Conservation (phyloP, 2,113 vertebrate genomes). For the Arenaria interpres region DNA sequence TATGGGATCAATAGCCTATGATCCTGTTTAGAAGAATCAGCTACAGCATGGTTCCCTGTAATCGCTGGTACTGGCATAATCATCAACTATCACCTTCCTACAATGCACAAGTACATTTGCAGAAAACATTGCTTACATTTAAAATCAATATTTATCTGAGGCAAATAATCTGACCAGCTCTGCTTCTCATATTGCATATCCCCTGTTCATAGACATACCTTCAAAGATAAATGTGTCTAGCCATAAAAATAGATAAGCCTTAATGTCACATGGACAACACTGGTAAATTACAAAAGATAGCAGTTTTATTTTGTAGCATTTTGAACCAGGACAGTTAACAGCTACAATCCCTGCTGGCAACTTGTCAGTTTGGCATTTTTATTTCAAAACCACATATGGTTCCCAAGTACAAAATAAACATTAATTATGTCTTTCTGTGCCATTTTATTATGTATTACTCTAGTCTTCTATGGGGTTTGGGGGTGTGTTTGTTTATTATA, state of each 20-base stretch:
- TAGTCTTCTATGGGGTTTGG: not conserved
- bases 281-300: not conserved
- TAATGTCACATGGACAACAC: not conserved
- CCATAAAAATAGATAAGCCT: not conserved
- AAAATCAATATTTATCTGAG: not conserved
- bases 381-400: slow-evolving; percentile 52
- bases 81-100: not conserved
- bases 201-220: not conserved
- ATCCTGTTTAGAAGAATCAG: not conserved
- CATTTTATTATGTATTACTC: slow-evolving; percentile 18
- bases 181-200: not conserved
- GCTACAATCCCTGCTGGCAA: slow-evolving; percentile 5
- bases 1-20: not conserved
- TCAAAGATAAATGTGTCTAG: not conserved
- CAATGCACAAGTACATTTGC: not conserved
- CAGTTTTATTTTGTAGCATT: slow-evolving; percentile 5
- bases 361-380: slow-evolving; percentile 43
- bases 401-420: slow-evolving; percentile 48
- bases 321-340: slow-evolving; percentile 7
- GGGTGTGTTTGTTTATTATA: not conserved
- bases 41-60: not conserved
- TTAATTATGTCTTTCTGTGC: slow-evolving; percentile 34
- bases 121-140: not conserved
- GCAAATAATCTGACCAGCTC: not conserved
- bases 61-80: not conserved